Evolutionary conservation across 2,888 invertebrate genomes (phyloP).

Genomic region (Morpho deidamia): DNA sequence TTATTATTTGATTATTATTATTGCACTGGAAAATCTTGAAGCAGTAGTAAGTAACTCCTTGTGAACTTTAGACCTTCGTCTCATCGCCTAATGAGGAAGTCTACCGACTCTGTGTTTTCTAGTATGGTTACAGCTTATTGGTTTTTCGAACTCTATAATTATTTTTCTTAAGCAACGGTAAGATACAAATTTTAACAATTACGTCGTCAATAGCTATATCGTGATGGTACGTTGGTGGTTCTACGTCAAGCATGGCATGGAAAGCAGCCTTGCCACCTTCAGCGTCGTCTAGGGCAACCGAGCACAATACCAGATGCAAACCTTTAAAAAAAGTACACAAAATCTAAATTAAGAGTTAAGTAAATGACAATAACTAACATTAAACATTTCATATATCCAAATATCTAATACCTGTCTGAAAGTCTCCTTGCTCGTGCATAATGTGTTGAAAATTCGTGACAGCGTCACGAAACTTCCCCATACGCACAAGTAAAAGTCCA

Average conservation of each 20-base stretch:
- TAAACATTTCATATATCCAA: background rate
- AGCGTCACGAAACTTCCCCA: slow-evolving; percentile 98
- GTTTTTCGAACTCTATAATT: no score
- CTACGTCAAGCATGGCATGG: slow-evolving; percentile 92
- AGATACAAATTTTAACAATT: slow-evolving; percentile 21
- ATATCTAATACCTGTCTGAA: slow-evolving; percentile 79
- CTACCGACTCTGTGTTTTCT: no score
- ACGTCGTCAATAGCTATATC: slow-evolving; percentile 67
- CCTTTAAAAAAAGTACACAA: slow-evolving; percentile 64
- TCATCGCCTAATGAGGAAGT: no score
- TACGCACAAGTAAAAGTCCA: slow-evolving; percentile 94
- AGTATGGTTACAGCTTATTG: no score
- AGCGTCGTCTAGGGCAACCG: slow-evolving; percentile 92
- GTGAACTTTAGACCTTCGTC: no score
- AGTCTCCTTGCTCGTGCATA: slow-evolving; percentile 96
- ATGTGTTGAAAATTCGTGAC: slow-evolving; percentile 98
- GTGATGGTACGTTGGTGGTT: slow-evolving; percentile 71
- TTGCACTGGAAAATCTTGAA: no score
- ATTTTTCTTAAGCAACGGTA: no score
- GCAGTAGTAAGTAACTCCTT: no score
- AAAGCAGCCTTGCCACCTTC: slow-evolving; percentile 97
- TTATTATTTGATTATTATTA: no score
- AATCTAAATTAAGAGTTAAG: background rate
- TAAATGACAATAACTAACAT: background rate
- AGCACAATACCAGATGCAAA: slow-evolving; percentile 92